These are phyloP conservation scores for Dysidea cf. avara DNA, from an alignment of 37 sponge, comb jelly and placozoan species.

Conservation along the genomic window DNA sequence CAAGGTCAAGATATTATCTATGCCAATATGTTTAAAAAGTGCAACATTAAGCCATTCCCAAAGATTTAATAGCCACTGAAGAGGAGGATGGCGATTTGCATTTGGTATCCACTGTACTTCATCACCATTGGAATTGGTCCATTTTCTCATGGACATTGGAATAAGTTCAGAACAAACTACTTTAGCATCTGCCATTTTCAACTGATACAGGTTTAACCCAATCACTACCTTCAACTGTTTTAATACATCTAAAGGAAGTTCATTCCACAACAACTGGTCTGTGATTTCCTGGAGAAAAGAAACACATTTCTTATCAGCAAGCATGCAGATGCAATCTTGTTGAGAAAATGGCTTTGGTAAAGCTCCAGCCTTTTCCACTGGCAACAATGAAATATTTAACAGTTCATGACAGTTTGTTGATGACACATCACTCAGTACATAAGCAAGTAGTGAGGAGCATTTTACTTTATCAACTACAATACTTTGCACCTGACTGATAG, in stretches of 20 bases:
- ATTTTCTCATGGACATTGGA: slow-evolving; percentile 15
- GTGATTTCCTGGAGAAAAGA: slow-evolving; percentile 27
- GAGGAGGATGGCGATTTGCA: slow-evolving; percentile 22
- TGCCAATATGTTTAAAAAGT: background rate
- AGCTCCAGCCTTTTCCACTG: background rate
- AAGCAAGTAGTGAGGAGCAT: slow-evolving; percentile 15
- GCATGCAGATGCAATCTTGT: slow-evolving; percentile 5
- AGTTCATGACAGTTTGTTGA: background rate
- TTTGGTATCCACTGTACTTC: slow-evolving; percentile 33
- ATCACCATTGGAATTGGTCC: slow-evolving; percentile 2
- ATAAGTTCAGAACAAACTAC: slow-evolving; percentile 19
- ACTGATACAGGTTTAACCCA: background rate
- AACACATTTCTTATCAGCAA: background rate
- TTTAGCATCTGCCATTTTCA: slow-evolving; percentile 12
- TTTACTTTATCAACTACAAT: background rate
- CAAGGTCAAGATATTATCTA: slow-evolving; percentile 13
- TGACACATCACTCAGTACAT: slow-evolving; percentile 27
- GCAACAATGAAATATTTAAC: slow-evolving; percentile 30
- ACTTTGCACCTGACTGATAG: too few relatives aligned
- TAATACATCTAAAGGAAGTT: background rate
- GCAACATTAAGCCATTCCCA: slow-evolving; percentile 36
- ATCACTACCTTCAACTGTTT: slow-evolving; percentile 6
- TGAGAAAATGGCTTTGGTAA: background rate
- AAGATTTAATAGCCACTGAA: slow-evolving; percentile 33
- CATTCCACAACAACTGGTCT: background rate